Percentiles rank a stretch among this genome's conserved stretches.
Conservation (phyloP, 2,113 vertebrate species). For the Solea solea region DNA sequence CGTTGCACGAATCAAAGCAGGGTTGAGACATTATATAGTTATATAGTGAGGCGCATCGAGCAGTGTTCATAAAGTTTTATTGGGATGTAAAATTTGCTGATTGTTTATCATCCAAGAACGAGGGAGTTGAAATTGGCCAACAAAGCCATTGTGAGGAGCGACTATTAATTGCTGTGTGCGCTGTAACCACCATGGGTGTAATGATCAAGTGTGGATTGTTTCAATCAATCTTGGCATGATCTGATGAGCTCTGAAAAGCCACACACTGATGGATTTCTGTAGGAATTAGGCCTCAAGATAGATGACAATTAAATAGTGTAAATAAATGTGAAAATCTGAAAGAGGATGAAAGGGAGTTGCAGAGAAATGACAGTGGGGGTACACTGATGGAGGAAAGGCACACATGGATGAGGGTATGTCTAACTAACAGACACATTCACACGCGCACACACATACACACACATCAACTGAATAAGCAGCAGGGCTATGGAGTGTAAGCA, state of each 20-base stretch:
- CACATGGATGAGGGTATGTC: conserved; percentile 21
- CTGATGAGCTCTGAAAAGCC: conserved; percentile 48
- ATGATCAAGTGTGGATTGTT: conserved; percentile 62
- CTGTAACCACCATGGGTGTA: conserved; percentile 45
- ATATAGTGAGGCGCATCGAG: conserved; percentile 27
- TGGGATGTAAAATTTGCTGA: conserved; percentile 59
- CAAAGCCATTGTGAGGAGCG: conserved; percentile 41
- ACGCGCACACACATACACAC: conserved; percentile 33
- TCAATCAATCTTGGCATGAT: conserved; percentile 56
- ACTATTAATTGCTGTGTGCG: conserved; percentile 61
- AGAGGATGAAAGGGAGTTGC: not conserved
- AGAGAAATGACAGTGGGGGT: conserved; percentile 14
- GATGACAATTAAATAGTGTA: conserved; percentile 6
- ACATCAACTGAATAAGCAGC: conserved; percentile 54
- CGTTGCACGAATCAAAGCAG: conserved; percentile 17
- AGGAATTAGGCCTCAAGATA: conserved; percentile 10
- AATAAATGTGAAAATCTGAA: conserved; percentile 11
- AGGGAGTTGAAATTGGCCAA: conserved; percentile 48
- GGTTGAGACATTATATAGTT: conserved; percentile 38
- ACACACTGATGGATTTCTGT: conserved; percentile 13
- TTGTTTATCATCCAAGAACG: conserved; percentile 65
- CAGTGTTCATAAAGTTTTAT: conserved; percentile 57
- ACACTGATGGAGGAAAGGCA: conserved; percentile 32
- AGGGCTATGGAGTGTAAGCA: conserved; percentile 72
- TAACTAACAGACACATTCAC: conserved; percentile 21